phyloP scores from a whole-genome alignment of 2,113 vertebrate species.

The Amia ocellicauda region DNA sequence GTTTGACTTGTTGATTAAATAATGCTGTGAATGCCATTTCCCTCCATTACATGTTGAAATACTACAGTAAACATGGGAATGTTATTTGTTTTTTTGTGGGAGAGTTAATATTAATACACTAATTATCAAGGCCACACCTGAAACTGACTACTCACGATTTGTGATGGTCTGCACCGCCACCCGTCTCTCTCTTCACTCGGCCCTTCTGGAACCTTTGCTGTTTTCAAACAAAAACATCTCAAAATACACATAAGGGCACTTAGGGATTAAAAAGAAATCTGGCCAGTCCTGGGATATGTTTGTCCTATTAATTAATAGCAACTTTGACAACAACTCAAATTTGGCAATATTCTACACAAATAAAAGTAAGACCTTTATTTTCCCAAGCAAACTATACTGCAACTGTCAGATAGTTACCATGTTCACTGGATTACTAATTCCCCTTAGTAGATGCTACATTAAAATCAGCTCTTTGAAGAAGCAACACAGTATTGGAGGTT shows the following conservation, averaged over 20 bases:
- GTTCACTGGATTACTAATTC: no score
- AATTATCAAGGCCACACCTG: no score
- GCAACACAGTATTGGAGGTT: no score
- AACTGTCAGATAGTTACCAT: no score
- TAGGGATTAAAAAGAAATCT: background rate
- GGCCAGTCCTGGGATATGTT: background rate
- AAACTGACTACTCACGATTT: constrained; percentile 58
- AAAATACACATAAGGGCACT: background rate
- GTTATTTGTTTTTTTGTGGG: no score
- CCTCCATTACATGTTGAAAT: background rate
- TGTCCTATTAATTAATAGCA: constrained; percentile 39
- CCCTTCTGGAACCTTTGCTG: constrained; percentile 65
- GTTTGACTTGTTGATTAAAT: no score
- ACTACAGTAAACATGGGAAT: background rate
- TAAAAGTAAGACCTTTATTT: no score
- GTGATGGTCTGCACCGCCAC: constrained; percentile 61
- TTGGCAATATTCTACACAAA: background rate
- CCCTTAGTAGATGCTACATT: no score
- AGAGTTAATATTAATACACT: no score
- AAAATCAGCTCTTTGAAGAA: no score
- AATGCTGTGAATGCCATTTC: background rate
- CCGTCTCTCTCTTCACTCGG: constrained; percentile 53
- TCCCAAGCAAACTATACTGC: no score
- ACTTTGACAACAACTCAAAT: constrained; percentile 11
- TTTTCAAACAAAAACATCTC: constrained; percentile 38